phyloP scores from a whole-genome alignment of 2,797 vertebrate species.

The Rhynchonycteris naso region DNA sequence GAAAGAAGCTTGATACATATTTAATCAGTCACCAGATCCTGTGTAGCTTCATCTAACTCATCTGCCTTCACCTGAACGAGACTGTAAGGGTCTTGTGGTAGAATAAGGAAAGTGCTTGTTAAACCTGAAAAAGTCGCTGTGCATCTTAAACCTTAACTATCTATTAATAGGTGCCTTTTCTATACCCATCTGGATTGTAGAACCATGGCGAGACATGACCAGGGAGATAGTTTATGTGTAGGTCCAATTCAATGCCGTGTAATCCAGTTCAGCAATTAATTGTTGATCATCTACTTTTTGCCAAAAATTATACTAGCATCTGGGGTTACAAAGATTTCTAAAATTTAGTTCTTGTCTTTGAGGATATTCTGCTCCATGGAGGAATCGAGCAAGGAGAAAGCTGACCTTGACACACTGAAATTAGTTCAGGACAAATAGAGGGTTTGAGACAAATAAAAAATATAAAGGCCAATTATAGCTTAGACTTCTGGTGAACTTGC shows the following conservation, averaged over 20 bases:
- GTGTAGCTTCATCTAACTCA: not conserved
- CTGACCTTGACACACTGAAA: not conserved
- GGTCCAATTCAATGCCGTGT: not conserved
- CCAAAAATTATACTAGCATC: not conserved
- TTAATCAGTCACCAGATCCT: not conserved
- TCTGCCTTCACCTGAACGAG: not conserved
- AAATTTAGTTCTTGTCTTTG: not conserved
- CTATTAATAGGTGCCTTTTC: not conserved
- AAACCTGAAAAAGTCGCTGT: not conserved
- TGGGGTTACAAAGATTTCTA: not conserved
- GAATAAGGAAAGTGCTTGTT: not conserved
- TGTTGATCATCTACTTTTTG: constrained; percentile 43
- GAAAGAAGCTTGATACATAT: not conserved
- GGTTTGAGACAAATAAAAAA: not conserved
- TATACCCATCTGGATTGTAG: not conserved
- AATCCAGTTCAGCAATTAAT: constrained; percentile 14
- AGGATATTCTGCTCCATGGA: not conserved
- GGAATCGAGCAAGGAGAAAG: not conserved
- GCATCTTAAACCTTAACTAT: not conserved
- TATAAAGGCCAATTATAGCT: not conserved
- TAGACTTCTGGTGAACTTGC: not conserved
- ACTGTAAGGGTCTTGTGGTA: not conserved
- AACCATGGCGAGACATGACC: not conserved
- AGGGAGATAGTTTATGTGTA: not conserved
- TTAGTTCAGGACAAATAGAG: not conserved